Base-by-base conservation (phyloP, 2,113 vertebrate genomes). In the Eretmochelys imbricata region DNA sequence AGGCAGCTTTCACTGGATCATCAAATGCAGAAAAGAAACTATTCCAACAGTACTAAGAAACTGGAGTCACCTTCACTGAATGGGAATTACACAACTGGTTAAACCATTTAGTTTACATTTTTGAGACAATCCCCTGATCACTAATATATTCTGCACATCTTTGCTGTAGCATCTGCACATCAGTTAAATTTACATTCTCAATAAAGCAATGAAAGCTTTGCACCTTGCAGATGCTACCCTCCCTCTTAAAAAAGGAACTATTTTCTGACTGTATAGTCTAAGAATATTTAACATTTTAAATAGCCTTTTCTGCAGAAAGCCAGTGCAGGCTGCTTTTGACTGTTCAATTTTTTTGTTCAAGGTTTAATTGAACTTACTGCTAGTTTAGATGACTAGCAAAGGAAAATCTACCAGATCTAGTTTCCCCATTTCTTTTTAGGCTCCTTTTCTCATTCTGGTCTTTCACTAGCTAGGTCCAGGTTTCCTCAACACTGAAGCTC, bases 271-370 rank as follows among this genome's bases (percentile, higher is more conserved):
- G 69, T 78, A 80, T 75, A 81, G 54, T 83, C 87, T 17, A 29
- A 88, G 46, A 59, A 59, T 29, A 27, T 86, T 76, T 76, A 53
- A 13, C 8, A 24, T 75, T 51, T 89, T 76, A 88, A 75, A 9
- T 83, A 24, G 29, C 82, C n/a, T 31, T 92, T 93, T 79, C 54
- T 87, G 42, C 51, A 94, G 65, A 72, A 38, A 72, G 84, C 46
- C 85, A 93, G 59, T 83, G 91, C 38, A 89, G 69, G 46, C 82
- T 95, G 27, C 8, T 93, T 96, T 87, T 86, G 25, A 78, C 11
- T 27, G 10, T 83, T 87, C 4, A 5, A 83, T 91, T 81, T 79
- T 51, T 93, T 48, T 31, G 19, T 91, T 76, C n/a, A 55, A 9
- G 27, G 65, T 51, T 51, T 91, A 4, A 59, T 94, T 10, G 82